Base-by-base conservation (phyloP, 2,888 invertebrate genomes). In the Drosophila flavopinicola region DNA sequence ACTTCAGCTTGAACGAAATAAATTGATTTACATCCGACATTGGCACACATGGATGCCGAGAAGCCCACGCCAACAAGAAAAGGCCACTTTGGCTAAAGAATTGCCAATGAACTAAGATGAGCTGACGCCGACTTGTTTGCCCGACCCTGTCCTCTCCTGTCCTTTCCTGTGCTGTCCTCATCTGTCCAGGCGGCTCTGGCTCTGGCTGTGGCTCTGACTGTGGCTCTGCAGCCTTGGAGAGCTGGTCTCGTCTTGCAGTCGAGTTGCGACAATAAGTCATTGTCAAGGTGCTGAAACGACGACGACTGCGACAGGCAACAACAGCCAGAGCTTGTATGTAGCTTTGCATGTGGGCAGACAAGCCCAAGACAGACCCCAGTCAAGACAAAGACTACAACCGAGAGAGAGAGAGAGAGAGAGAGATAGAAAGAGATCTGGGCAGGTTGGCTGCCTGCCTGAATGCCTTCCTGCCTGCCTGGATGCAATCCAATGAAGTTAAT, bases 401-500 rank as follows among this genome's bases (percentile, higher is more conserved):
- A 13, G 24, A 23, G 9, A 20, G 20, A 11, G 24, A 1, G 20
- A 25, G 42, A 35, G 27, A 25, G 33, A 13, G 44, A 33, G 9
- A 35, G 6, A 39, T 25, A 25, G 37, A 15, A 30, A 24, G 32
- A 52, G 63, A 56, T 44, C 39, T 32, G 39, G 47, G 44, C 72
- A 59, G 68, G 61, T 66, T 71, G 63, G 41, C 35, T 54, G 48
- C 58, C 35, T 33, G 39, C 6, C 49, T 45, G 30, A 38, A 39
- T 37, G 24, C 20, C 54, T 30, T 20, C 42, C 53, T 27, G 44
- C 2, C 20, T 44, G 17, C 37, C 54, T 56, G 71, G n/a, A n/a
- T n/a, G 69, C 73, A 71, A 66, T 72, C 69, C 79, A 80, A 80
- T 80, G 80, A 80, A 82, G 84, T 82, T 82, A 82, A 82, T 82